Conservation (phyloP, 1,140 invertebrate species). For the Sinella curviseta region DNA sequence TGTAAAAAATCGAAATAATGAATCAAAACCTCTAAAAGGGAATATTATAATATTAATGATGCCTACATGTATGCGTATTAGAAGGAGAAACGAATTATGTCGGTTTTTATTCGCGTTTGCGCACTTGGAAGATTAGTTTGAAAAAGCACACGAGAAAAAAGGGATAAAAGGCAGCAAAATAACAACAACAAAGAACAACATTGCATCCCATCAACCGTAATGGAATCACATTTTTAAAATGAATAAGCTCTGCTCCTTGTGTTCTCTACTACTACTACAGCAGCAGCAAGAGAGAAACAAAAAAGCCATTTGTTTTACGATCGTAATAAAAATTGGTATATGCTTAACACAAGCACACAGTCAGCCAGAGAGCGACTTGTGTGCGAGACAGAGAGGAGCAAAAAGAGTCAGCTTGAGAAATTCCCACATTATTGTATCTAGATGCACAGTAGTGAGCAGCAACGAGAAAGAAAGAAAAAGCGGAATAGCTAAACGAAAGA, state of each 20-base stretch:
- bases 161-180: neutral
- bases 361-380: too few species aligned
- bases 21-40: neutral
- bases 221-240: neutral
- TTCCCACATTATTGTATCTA: constrained; percentile 37
- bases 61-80: too few species aligned
- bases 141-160: too few species aligned
- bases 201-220: neutral
- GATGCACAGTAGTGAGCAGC: neutral
- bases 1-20: neutral
- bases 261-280: too few species aligned
- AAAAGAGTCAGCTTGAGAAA: constrained; percentile 30
- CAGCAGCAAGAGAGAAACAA: neutral
- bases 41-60: too few species aligned
- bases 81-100: too few species aligned
- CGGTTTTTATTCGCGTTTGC: neutral
- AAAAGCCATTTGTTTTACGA: constrained; percentile 19
- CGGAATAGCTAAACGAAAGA: neutral
- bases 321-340: constrained; percentile 18
- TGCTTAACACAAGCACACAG: neutral
- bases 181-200: neutral
- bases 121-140: too few species aligned
- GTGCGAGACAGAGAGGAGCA: too few species aligned
- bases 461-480: neutral
- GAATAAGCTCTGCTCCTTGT: too few species aligned